Percentiles rank a stretch among this genome's conserved stretches.
Conservation (phyloP, 2,888 invertebrate species). For the Mythimna lalbum region DNA sequence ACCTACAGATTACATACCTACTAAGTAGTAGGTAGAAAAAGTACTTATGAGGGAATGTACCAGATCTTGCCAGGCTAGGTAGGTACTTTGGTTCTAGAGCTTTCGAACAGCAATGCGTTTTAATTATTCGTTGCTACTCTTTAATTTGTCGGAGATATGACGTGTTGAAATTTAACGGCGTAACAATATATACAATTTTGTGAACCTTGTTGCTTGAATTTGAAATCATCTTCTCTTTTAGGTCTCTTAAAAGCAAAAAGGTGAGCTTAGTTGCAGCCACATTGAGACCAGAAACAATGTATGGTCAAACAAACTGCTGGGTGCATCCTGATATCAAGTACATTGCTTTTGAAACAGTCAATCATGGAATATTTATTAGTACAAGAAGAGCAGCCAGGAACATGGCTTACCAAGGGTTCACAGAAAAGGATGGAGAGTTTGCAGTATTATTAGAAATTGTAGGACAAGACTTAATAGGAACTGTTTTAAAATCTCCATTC, state of each 20-base stretch:
- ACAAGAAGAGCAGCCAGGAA: conserved; percentile 97
- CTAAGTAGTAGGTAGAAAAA: no score
- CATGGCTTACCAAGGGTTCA: conserved; percentile 98
- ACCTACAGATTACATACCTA: no score
- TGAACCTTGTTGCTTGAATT: no score
- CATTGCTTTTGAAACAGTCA: conserved; percentile 94
- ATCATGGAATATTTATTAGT: conserved; percentile 95
- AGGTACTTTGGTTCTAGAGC: no score
- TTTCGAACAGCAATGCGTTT: no score
- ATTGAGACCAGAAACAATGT: conserved; percentile 99
- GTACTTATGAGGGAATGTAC: no score
- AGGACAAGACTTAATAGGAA: conserved; percentile 96
- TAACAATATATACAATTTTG: no score
- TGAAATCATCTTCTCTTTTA: conserved; percentile 71
- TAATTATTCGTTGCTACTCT: no score
- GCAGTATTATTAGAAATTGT: conserved; percentile 92
- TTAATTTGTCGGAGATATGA: no score
- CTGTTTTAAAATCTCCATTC: conserved; percentile 95
- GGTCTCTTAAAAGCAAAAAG: conserved; percentile 87
- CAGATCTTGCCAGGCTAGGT: no score
- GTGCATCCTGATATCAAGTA: conserved; percentile 98
- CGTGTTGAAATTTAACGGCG: no score
- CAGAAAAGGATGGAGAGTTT: conserved; percentile 94
- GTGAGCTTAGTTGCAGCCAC: conserved; percentile 99
- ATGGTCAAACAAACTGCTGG: conserved; percentile 99